Base-by-base conservation (phyloP, 2,797 vertebrate genomes). In the Clarias platycephalus region DNA sequence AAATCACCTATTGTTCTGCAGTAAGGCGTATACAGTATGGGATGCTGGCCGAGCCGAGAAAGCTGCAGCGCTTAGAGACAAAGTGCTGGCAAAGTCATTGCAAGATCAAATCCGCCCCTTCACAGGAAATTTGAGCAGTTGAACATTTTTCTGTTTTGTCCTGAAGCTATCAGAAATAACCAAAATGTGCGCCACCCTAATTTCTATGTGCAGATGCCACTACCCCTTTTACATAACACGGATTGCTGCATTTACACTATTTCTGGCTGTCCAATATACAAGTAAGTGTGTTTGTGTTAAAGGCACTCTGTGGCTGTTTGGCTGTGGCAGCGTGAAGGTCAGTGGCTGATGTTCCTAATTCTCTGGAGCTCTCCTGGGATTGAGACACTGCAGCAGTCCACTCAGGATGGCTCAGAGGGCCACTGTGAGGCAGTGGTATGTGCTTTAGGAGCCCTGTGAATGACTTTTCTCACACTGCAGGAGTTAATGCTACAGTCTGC, bases 261-360 rank as follows among this genome's bases (percentile, higher is more conserved):
- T n/a, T 37, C 75, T 77, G 31, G 55, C 31, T 24, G 8, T 16
- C 5, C 40, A 13, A 53, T 53, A 53, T 53, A 53, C 49, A 53
- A 53, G 12, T 53, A 58, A 60, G 22, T 77, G 85, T 71, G 28
- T 49, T 87, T 88, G 85, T 89, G 87, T 91, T 91, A 78, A 88
- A 91, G 90, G 92, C 88, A 86, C 88, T 87, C 81, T 64, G 86
- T 74, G 86, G 55, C 72, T 84, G 84, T 84, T 83, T 88, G 74
- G 70, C 55, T 83, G 85, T 86, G 83, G 85, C 83, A 57, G 5
- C 71, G 77, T 80, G 72, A 85, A 83, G 85, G 85, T 87, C 77
- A 79, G 86, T 85, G 87, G 92, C 85, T 90, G 92, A 92, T 92
- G 90, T 91, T 90, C 83, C 80, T 81, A 84, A 88, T 85, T 90